Evolutionary conservation across 2,797 vertebrate genomes (phyloP).

Genomic region (Lycodopsis pacificus): DNA sequence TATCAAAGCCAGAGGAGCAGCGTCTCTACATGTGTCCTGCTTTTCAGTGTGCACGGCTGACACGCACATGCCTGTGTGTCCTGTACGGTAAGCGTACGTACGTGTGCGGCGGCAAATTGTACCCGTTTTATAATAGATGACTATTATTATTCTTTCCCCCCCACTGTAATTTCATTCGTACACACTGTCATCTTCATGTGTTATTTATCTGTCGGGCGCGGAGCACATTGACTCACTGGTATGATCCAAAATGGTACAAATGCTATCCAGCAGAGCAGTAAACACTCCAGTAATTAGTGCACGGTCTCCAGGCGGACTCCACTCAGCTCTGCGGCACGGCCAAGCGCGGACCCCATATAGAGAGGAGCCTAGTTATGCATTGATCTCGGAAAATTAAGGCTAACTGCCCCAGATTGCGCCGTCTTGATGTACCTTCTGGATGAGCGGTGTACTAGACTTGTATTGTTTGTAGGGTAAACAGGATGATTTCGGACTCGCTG

Average conservation of each 20-base stretch:
- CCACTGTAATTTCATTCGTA: slow-evolving; percentile 48
- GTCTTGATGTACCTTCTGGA: slow-evolving; percentile 84
- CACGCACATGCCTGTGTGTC: background rate
- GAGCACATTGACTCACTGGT: slow-evolving; percentile 60
- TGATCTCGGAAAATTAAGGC: slow-evolving; percentile 83
- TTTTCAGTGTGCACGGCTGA: slow-evolving; percentile 35
- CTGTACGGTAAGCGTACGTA: slow-evolving; percentile 19
- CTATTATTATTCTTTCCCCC: background rate
- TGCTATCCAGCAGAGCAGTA: slow-evolving; percentile 80
- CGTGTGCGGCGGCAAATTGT: background rate
- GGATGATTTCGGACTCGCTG: slow-evolving; percentile 70
- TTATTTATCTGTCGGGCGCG: slow-evolving; percentile 58
- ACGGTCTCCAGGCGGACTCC: slow-evolving; percentile 75
- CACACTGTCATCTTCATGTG: slow-evolving; percentile 55
- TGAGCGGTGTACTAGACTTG: slow-evolving; percentile 62
- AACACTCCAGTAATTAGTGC: slow-evolving; percentile 81
- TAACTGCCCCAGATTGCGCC: slow-evolving; percentile 79
- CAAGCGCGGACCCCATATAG: slow-evolving; percentile 80
- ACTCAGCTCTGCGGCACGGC: slow-evolving; percentile 74
- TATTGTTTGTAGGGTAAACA: slow-evolving; percentile 76
- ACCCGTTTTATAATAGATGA: slow-evolving; percentile 44
- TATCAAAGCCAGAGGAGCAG: slow-evolving; percentile 96
- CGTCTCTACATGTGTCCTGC: slow-evolving; percentile 68
- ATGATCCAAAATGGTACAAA: slow-evolving; percentile 77
- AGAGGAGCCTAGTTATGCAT: slow-evolving; percentile 81